Evolutionary conservation across 2,888 invertebrate genomes (phyloP).

Genomic region (Ophonus ardosiacus): DNA sequence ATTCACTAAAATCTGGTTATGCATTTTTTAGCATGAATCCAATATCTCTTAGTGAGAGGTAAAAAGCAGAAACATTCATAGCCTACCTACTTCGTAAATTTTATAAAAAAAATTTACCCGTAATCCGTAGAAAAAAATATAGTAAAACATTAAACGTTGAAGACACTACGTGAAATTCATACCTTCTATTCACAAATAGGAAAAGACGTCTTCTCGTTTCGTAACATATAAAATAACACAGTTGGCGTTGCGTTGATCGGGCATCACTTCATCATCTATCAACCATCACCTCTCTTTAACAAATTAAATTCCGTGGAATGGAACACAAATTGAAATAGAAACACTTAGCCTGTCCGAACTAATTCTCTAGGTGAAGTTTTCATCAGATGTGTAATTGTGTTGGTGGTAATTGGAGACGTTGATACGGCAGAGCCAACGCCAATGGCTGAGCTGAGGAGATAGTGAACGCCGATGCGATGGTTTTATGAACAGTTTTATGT

Average conservation of each 20-base stretch:
- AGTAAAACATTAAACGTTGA: too few relatives aligned
- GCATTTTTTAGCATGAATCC: too few relatives aligned
- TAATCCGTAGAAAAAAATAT: too few relatives aligned
- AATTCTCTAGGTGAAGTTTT: background rate
- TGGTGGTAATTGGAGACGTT: background rate
- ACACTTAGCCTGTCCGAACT: background rate
- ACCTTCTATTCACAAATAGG: too few relatives aligned
- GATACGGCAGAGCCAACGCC: background rate
- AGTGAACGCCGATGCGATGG: background rate
- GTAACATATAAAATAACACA: background rate
- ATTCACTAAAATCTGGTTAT: too few relatives aligned
- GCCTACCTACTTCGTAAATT: too few relatives aligned
- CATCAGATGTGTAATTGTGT: background rate
- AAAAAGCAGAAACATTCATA: too few relatives aligned
- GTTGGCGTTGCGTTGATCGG: background rate
- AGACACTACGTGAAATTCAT: too few relatives aligned
- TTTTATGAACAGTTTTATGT: constrained; percentile 42
- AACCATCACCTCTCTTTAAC: background rate
- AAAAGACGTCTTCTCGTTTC: background rate
- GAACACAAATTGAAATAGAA: background rate
- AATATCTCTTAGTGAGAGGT: too few relatives aligned
- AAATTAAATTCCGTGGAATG: background rate
- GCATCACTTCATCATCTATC: background rate
- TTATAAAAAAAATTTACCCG: too few relatives aligned
- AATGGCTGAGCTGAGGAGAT: background rate